phyloP scores from a whole-genome alignment of 23 tunicate genomes.

The Halocynthia aurantium region DNA sequence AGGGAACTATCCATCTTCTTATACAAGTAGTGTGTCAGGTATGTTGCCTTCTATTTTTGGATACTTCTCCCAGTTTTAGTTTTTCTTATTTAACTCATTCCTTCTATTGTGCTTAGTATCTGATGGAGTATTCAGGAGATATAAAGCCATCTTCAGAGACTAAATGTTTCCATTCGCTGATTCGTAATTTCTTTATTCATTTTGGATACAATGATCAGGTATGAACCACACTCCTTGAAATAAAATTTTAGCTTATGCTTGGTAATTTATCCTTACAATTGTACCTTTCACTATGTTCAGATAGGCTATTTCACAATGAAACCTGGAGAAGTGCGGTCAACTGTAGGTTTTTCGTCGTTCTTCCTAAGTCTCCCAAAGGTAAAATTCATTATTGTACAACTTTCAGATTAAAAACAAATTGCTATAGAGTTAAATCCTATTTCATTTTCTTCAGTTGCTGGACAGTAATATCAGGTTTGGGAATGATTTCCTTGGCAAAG shows the following conservation, averaged over 20 bases:
- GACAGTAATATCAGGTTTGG: conserved; percentile 45
- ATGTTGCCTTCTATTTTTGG: not conserved
- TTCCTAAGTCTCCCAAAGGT: conserved; percentile 38
- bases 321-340: conserved; percentile 17
- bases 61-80: not conserved
- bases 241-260: no score
- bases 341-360: conserved; percentile 39
- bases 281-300: not conserved
- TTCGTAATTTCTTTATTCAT: conserved; percentile 29
- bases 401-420: not conserved
- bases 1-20: conserved; percentile 17
- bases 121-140: conserved; percentile 22
- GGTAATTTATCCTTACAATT: no score
- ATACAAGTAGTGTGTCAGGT: conserved; percentile 28
- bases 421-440: not conserved
- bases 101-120: conserved; percentile 16
- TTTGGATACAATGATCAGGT: conserved; percentile 48
- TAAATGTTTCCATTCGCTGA: conserved; percentile 23
- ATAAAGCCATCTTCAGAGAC: conserved; percentile 6
- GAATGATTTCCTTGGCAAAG: conserved; percentile 28
- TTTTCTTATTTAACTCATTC: not conserved
- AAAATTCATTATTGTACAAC: not conserved
- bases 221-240: not conserved
- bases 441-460: conserved; percentile 31
- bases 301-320: conserved; percentile 28